Base-by-base conservation (phyloP, 2,888 invertebrate genomes). In the Drosophila anomalipes region DNA sequence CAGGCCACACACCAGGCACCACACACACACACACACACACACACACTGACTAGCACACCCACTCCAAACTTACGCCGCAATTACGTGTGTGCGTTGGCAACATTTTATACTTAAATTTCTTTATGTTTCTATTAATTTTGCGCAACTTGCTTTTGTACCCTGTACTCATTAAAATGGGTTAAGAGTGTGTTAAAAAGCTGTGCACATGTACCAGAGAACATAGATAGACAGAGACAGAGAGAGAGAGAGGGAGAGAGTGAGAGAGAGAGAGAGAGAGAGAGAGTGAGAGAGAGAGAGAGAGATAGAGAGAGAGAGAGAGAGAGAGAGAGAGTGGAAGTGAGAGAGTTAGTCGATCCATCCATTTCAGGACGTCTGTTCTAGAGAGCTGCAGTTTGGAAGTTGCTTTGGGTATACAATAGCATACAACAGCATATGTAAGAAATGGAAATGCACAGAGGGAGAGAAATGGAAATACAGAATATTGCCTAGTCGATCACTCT, bases 51-150 rank as follows among this genome's bases (percentile, higher is more conserved):
- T 22, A 33, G 30, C 33, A 44, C 49, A 33, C 65, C 19, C 32
- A 47, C 53, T 57, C 30, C 14, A 70, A 83, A 83, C 74, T 77
- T 81, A 59, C 59, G 65, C 75, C 72, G 66, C 81, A 88, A 88
- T 88, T 83, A 76, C 67, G 58, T 28, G 53, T 62, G 61, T 53
- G 47, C 30, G 54, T 35, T 41, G 61, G 54, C 56, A 78, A 72
- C 84, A 77, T 76, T 76, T 79, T 74, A 59, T 78, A 82, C 82
- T 79, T 79, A 81, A 83, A 88, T 84, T 82, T 76, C 79, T 86
- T 79, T 72, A 74, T 72, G 76, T 73, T 75, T 72, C 69, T 85
- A 84, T 79, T 87, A 72, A 82, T 81, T 81, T 81, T 79, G 57
- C 71, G 70, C 69, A 83, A 81, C 79, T 81, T 83, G 65, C 74